phyloP scores from a whole-genome alignment of 2,113 vertebrate genomes.

The Phaethornis superciliosus region DNA sequence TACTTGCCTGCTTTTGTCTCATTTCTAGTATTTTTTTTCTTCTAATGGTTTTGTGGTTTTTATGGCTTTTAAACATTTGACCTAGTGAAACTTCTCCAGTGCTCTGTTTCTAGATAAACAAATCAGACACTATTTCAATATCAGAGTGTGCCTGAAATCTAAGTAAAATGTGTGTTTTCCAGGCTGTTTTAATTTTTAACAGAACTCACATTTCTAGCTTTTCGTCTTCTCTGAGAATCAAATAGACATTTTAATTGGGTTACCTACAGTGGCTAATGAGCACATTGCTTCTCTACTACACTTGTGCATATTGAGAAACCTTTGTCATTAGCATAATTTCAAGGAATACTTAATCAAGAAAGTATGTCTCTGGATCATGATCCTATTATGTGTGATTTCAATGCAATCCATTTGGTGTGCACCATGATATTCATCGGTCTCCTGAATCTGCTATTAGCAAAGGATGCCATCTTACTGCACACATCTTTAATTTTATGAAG shows the following conservation, averaged over 20 bases:
- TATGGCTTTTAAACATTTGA: background rate
- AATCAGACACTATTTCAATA: background rate
- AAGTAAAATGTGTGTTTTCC: background rate
- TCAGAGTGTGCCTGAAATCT: background rate
- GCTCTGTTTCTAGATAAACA: background rate
- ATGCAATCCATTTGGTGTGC: background rate
- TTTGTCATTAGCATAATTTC: background rate
- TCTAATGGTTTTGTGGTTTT: no score
- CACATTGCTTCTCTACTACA: background rate
- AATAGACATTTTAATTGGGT: background rate
- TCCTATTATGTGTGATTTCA: background rate
- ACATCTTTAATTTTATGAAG: background rate
- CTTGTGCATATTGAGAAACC: background rate
- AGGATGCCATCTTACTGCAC: background rate
- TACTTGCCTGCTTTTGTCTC: background rate
- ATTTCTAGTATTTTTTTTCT: background rate
- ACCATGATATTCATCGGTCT: fast-evolving
- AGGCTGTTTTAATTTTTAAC: background rate
- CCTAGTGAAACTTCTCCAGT: background rate
- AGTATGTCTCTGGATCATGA: background rate
- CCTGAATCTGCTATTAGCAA: background rate
- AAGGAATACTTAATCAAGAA: background rate
- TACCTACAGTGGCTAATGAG: background rate
- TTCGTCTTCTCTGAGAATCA: background rate
- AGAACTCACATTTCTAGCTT: background rate